Evolutionary conservation across 2,113 vertebrate genomes (phyloP).

Genomic region (Neomonachus schauinslandi): DNA sequence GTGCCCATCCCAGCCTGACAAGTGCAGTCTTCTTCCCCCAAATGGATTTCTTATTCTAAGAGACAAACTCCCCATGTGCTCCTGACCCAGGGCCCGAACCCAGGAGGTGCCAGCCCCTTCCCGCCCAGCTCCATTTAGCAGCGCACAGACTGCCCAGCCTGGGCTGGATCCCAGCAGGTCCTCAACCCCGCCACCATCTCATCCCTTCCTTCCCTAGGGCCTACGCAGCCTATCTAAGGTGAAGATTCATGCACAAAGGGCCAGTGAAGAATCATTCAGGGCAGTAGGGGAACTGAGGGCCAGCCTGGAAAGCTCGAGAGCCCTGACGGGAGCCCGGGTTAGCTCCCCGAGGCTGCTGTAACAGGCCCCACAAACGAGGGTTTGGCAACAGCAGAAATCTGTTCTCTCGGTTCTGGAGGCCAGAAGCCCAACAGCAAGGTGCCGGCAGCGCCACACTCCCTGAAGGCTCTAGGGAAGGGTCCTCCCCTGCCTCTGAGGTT

Average conservation of each 20-base stretch:
- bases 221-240: not conserved
- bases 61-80: rapidly evolving
- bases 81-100: not conserved
- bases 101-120: not conserved
- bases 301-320: not conserved
- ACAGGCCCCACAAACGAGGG: too few species aligned
- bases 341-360: not conserved
- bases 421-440: not conserved
- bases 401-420: not conserved
- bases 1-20: not conserved
- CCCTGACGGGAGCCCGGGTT: not conserved
- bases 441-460: not conserved
- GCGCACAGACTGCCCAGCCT: not conserved
- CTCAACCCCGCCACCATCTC: rapidly evolving
- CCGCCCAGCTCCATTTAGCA: not conserved
- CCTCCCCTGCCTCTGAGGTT: not conserved
- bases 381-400: not conserved
- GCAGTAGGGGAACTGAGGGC: not conserved
- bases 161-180: not conserved
- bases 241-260: not conserved
- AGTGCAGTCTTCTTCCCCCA: not conserved
- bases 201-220: not conserved
- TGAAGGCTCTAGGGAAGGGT: not conserved
- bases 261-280: not conserved
- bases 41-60: not conserved